Conservation (phyloP, 2,113 vertebrate genomes). For the Channa argus region DNA sequence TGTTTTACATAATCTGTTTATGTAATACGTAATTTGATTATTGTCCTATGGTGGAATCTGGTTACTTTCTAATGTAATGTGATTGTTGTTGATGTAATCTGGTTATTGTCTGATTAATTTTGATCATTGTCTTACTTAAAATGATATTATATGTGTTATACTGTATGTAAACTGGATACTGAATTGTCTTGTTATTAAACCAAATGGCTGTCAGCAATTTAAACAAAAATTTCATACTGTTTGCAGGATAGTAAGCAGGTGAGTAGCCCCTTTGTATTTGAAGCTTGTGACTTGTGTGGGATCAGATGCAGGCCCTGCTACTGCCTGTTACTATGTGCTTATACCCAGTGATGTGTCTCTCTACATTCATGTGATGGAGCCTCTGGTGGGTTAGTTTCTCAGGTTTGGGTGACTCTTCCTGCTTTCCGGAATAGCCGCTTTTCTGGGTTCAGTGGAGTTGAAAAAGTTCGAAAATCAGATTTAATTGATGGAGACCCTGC, state of each 20-base stretch:
- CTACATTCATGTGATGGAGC: constrained; percentile 41
- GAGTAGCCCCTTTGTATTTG: constrained; percentile 38
- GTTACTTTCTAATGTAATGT: no score
- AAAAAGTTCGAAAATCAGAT: constrained; percentile 72
- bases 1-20: no score
- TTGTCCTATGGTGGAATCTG: no score
- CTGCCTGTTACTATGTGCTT: constrained; percentile 47
- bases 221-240: constrained; percentile 36
- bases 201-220: constrained; percentile 31
- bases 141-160: constrained; percentile 32
- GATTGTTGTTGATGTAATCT: no score
- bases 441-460: constrained; percentile 62
- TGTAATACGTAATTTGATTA: no score
- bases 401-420: constrained; percentile 46
- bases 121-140: no score
- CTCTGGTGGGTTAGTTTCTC: constrained; percentile 37
- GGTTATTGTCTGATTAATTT: no score
- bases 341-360: constrained; percentile 40
- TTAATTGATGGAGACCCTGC: constrained; percentile 81
- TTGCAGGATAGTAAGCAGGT: constrained; percentile 7
- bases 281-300: constrained; percentile 51
- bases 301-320: constrained; percentile 36
- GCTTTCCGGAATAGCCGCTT: constrained; percentile 55
- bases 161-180: constrained; percentile 19
- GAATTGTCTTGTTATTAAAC: constrained; percentile 28